These are phyloP conservation scores for Sphyrna mokarran DNA, from an alignment of 2,113 vertebrate species.

Conservation along the genomic window DNA sequence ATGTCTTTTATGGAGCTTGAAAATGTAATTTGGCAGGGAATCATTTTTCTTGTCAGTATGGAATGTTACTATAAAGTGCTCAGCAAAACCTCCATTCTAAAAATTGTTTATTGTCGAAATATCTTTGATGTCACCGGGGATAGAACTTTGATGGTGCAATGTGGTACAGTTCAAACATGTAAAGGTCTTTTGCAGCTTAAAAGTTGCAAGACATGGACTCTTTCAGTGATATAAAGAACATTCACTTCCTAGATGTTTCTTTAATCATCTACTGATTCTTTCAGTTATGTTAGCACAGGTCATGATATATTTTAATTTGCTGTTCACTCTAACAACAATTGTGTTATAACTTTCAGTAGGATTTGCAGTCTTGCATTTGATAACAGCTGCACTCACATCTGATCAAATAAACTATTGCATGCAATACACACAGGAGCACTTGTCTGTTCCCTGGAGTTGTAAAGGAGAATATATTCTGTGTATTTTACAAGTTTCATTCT, in stretches of 20 bases:
- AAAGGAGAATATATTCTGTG: neutral
- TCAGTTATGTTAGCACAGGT: slow-evolving; percentile 47
- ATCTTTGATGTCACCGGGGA: neutral
- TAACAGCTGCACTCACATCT: slow-evolving; percentile 37
- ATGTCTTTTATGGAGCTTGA: neutral
- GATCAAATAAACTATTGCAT: slow-evolving; percentile 38
- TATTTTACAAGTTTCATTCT: neutral
- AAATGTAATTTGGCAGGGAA: neutral
- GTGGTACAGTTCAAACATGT: slow-evolving; percentile 39
- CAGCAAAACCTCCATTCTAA: neutral
- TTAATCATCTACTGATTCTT: slow-evolving; percentile 49
- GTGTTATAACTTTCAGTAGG: slow-evolving; percentile 41
- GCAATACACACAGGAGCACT: neutral
- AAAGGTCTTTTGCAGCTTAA: slow-evolving; percentile 39
- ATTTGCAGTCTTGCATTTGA: slow-evolving; percentile 44
- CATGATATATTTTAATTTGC: slow-evolving; percentile 47
- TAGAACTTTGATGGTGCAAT: neutral
- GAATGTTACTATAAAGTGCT: neutral
- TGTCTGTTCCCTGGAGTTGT: neutral
- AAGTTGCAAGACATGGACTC: slow-evolving; percentile 41
- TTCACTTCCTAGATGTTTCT: slow-evolving; percentile 46
- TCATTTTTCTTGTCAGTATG: neutral
- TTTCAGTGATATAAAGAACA: slow-evolving; percentile 43
- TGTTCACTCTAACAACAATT: slow-evolving; percentile 50
- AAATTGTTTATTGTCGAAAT: slow-evolving; percentile 12